A percentile compares a stretch with the other conserved stretches of the same genome.
Conservation (phyloP, 2,888 invertebrate genomes). For the Formica aserva region DNA sequence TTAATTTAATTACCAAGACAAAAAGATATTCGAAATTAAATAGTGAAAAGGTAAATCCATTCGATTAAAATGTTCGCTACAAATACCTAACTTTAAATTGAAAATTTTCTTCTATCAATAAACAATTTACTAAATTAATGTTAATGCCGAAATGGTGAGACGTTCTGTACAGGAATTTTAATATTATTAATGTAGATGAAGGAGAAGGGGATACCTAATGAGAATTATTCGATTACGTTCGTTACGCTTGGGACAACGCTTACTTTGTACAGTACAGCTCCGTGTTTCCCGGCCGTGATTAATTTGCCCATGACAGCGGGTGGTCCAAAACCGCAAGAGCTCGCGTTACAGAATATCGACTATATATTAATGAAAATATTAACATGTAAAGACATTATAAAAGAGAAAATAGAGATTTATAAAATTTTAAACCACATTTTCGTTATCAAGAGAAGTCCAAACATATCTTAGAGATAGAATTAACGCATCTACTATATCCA, state of each 20-base stretch:
- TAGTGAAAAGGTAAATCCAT: neutral
- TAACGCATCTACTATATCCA: neutral
- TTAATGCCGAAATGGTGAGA: neutral
- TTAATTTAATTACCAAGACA: neutral
- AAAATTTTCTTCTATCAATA: neutral
- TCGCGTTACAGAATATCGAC: neutral
- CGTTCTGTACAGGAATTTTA: neutral
- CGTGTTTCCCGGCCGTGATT: neutral
- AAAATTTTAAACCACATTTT: neutral
- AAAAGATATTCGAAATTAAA: neutral
- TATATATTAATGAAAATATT: neutral
- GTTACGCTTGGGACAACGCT: conserved; percentile 4
- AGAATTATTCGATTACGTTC: conserved; percentile 21
- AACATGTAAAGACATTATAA: neutral
- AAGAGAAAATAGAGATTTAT: neutral
- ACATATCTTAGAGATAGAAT: neutral
- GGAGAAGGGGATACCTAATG: neutral
- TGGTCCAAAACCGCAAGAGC: neutral
- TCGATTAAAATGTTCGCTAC: neutral
- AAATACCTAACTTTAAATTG: neutral
- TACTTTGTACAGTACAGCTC: neutral
- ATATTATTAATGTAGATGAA: neutral
- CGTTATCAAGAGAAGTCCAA: neutral
- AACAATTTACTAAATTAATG: neutral
- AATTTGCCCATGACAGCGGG: neutral